phyloP scores from a whole-genome alignment of 2,113 vertebrate genomes.

The Theropithecus gelada region DNA sequence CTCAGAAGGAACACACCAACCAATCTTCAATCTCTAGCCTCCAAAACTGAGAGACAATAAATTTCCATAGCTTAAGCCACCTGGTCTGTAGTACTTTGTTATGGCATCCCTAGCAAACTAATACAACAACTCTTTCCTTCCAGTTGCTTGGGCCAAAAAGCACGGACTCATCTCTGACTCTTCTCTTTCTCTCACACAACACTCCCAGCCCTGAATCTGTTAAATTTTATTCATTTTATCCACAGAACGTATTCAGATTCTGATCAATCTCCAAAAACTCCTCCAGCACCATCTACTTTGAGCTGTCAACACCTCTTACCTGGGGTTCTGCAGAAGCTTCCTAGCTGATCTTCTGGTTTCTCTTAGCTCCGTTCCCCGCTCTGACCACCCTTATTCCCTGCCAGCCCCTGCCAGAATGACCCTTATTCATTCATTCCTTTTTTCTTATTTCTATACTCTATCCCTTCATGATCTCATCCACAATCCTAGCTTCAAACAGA shows the following conservation, averaged over 20 bases:
- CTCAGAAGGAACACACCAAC: background rate
- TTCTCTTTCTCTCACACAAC: background rate
- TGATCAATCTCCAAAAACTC: background rate
- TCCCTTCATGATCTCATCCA: background rate
- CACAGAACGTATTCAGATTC: background rate
- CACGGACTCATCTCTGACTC: background rate
- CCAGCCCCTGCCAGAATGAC: background rate
- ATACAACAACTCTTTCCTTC: background rate
- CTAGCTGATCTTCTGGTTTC: background rate
- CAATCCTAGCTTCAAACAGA: background rate
- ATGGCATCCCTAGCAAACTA: background rate
- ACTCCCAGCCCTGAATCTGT: background rate
- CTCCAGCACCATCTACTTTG: background rate
- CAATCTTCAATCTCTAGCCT: background rate
- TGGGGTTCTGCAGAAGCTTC: background rate
- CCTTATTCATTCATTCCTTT: background rate
- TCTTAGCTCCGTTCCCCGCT: too few relatives aligned
- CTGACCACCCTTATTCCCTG: too few relatives aligned
- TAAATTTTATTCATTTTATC: background rate
- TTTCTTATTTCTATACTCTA: background rate
- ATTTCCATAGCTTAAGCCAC: background rate
- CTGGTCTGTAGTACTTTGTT: background rate
- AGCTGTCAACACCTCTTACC: background rate
- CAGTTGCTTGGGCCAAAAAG: too few relatives aligned
- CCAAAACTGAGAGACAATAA: accelerated